Conservation (phyloP, 2,113 vertebrate species). For the Microtus montanus region DNA sequence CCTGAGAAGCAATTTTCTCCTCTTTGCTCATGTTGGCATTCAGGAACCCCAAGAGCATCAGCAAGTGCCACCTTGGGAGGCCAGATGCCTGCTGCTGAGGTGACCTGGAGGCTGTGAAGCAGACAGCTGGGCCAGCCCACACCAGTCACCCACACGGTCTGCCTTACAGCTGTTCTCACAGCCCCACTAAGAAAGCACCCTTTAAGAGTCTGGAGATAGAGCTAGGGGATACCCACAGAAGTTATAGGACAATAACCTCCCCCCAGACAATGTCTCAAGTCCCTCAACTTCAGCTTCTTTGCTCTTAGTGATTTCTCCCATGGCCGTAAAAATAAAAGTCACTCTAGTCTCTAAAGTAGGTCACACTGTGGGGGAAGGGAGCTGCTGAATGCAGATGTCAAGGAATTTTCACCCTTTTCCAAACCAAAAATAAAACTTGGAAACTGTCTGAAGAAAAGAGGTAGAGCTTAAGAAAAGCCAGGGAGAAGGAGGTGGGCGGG, state of each 20-base stretch:
- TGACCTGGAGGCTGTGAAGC: conserved; percentile 46
- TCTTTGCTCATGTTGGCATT: not conserved
- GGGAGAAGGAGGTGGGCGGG: not conserved
- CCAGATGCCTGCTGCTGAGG: conserved; percentile 40
- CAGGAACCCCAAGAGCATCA: not conserved
- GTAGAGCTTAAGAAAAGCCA: conserved; percentile 8
- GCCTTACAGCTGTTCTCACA: conserved; percentile 38
- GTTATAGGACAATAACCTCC: not conserved
- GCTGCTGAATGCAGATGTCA: conserved; percentile 71
- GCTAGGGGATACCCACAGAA: conserved; percentile 1
- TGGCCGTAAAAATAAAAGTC: conserved; percentile 50
- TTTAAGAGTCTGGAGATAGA: conserved; percentile 25
- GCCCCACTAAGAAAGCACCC: not conserved
- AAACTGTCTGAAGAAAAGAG: conserved; percentile 52
- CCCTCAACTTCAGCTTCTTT: not conserved
- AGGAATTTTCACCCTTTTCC: conserved; percentile 62
- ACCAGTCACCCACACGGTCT: not conserved
- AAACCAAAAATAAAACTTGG: conserved; percentile 65
- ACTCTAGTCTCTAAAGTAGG: conserved; percentile 67
- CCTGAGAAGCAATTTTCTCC: not conserved
- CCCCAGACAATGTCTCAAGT: not conserved
- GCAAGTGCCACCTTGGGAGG: not conserved
- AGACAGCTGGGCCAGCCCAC: conserved; percentile 59
- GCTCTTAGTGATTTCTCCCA: conserved; percentile 55
- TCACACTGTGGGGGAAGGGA: conserved; percentile 42